These are phyloP conservation scores for Leptogaster cylindrica DNA, from an alignment of 2,888 invertebrate genomes.

Conservation along the genomic window DNA sequence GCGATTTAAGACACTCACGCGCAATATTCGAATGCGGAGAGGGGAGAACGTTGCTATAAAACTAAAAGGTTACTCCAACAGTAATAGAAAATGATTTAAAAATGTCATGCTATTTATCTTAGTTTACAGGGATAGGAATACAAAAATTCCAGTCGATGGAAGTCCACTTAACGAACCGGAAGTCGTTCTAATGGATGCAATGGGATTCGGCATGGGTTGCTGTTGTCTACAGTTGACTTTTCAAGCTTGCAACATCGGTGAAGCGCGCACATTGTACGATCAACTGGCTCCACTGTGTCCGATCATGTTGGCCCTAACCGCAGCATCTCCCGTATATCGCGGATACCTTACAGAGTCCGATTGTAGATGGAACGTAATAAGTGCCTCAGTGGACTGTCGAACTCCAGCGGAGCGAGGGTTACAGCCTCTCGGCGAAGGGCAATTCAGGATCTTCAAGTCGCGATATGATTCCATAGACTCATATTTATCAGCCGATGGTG, in stretches of 20 bases:
- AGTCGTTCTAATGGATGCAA: slow-evolving; percentile 97
- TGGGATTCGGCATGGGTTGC: slow-evolving; percentile 99
- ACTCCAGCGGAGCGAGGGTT: slow-evolving; percentile 89
- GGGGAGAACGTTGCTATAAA: slow-evolving; percentile 97
- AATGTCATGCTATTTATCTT: background rate
- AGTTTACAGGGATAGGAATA: slow-evolving; percentile 91
- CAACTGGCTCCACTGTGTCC: slow-evolving; percentile 97
- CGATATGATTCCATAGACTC: slow-evolving; percentile 98
- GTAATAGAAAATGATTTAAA: slow-evolving; percentile 35
- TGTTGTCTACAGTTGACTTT: slow-evolving; percentile 96
- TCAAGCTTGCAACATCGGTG: slow-evolving; percentile 90
- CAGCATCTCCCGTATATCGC: slow-evolving; percentile 93
- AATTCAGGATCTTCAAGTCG: slow-evolving; percentile 89
- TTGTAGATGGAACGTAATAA: slow-evolving; percentile 97
- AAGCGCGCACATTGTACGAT: slow-evolving; percentile 95
- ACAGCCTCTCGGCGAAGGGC: slow-evolving; percentile 73
- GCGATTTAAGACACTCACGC: slow-evolving; percentile 88
- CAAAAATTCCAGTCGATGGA: slow-evolving; percentile 83
- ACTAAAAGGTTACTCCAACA: slow-evolving; percentile 78
- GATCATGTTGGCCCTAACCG: slow-evolving; percentile 95
- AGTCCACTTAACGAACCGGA: slow-evolving; percentile 79
- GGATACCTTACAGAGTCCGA: slow-evolving; percentile 95
- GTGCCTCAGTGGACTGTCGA: slow-evolving; percentile 94
- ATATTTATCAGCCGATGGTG: slow-evolving; percentile 89
- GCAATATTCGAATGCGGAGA: slow-evolving; percentile 89